These are phyloP conservation scores for Drosophila putrida DNA, from an alignment of 2,888 invertebrate genomes.

Conservation along the genomic window DNA sequence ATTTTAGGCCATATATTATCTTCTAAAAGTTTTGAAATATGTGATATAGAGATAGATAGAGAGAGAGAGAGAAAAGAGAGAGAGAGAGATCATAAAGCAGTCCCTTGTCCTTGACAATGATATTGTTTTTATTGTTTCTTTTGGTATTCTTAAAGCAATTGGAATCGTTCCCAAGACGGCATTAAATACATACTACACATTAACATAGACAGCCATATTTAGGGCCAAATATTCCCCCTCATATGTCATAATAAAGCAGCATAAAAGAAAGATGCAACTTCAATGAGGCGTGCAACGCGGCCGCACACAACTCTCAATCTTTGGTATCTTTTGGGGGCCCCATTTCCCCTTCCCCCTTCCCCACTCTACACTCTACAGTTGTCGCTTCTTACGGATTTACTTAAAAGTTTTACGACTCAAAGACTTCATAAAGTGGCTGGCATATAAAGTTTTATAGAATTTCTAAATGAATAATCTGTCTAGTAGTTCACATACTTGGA, in stretches of 20 bases:
- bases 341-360: conserved; percentile 2
- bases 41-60: background rate
- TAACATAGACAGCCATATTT: conserved; percentile 6
- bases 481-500: background rate
- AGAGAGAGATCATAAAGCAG: background rate
- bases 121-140: conserved; percentile 2
- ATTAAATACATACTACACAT: conserved; percentile 24
- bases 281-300: conserved; percentile 48
- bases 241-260: conserved; percentile 42
- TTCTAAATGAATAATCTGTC: conserved; percentile 11
- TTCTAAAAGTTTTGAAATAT: background rate
- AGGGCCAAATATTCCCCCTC: conserved; percentile 7
- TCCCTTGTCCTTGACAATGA: conserved; percentile 64
- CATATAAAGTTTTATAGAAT: conserved; percentile 29
- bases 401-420: conserved; percentile 39
- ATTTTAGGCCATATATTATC: background rate
- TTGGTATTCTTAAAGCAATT: conserved; percentile 14
- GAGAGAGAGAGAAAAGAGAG: no score
- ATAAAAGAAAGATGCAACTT: conserved; percentile 36
- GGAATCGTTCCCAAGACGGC: conserved; percentile 35
- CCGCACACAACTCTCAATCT: conserved; percentile 28
- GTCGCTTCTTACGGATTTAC: conserved; percentile 20
- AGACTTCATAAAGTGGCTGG: conserved; percentile 31
- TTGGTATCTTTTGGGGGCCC: conserved; percentile 9
- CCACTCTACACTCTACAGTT: conserved; percentile 1